phyloP scores from a whole-genome alignment of 1,140 invertebrate genomes.

The Mamestra configurata region DNA sequence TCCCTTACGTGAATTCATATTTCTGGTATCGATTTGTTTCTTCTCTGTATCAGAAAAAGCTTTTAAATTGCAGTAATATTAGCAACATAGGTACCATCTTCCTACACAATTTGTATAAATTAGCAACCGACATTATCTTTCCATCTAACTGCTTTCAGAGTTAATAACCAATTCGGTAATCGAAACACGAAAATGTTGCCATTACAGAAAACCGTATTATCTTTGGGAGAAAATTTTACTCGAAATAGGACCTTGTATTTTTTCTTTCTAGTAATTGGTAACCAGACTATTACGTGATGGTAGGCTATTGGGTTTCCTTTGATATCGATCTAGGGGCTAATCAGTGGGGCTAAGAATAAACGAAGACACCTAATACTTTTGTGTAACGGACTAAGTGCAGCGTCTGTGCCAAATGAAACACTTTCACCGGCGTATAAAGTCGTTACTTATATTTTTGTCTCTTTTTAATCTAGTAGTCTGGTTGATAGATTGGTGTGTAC shows the following conservation, averaged over 20 bases:
- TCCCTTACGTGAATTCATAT: too few relatives aligned
- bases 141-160: background rate
- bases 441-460: too few relatives aligned
- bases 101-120: background rate
- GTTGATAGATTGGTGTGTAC: too few relatives aligned
- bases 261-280: slow-evolving; percentile 21
- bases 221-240: background rate
- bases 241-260: slow-evolving; percentile 1
- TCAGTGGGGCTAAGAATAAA: background rate
- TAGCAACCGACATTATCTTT: background rate
- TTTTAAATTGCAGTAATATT: background rate
- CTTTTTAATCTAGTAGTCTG: too few relatives aligned
- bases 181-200: background rate
- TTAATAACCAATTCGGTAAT: slow-evolving; percentile 5
- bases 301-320: background rate
- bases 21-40: too few relatives aligned
- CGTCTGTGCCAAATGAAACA: background rate
- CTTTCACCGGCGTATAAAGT: too few relatives aligned
- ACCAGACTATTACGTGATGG: background rate
- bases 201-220: background rate
- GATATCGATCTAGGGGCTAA: background rate
- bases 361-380: background rate
- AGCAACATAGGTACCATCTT: background rate
- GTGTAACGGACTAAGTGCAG: background rate
- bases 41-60: too few relatives aligned